Evolutionary conservation across 2,888 invertebrate species (phyloP), one percentile per base, ranked within the genome.

Genomic region (Eugnorisma glareosa): DNA sequence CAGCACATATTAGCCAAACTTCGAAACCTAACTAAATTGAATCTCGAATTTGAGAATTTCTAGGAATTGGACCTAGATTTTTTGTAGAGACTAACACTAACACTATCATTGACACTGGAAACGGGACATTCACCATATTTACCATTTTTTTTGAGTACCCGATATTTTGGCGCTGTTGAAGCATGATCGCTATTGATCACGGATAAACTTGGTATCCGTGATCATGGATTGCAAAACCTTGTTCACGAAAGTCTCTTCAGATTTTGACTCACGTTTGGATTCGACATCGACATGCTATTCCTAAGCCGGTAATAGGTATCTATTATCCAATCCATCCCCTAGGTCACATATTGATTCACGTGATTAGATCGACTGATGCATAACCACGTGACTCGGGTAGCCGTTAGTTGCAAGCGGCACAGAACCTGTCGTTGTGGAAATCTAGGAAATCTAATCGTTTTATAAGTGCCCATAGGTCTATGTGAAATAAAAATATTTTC

Each of bases 1-100:
- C 6, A 48, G 31, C 21, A 73, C 21, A 40, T 64, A 51, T 81
- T 64, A 61, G 24, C 13, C 2, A 43, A 61, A 63, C n/a, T 79
- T 40, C 18, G 13, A 61, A 57, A 3, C 15, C 57, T 77, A 8
- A 15, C n/a, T 18, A 28, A 64, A 66, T 2, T 4, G 21, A 18
- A 59, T 48, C n/a, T 40, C 10, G n/a, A 18, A 28, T 51, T 51
- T 61, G 13, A 3, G 1, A 37, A 40, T 4, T 43, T 59, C 13
- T 63, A 31, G 71, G 6, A 63, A 35, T 31, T 24, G 5, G 3
- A 28, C 35, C 15, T 43, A 24, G 35, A 35, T 59, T 51, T 79
- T 59, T 8, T 24, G 6, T 59, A n/a, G n/a, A n/a, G n/a, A n/a
- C n/a, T n/a, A n/a, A n/a, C n/a, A n/a, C n/a, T n/a, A n/a, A n/a